Evolutionary conservation across 2,797 vertebrate genomes (phyloP), one percentile per base, ranked within the genome.

Genomic region (Trachops cirrhosus): DNA sequence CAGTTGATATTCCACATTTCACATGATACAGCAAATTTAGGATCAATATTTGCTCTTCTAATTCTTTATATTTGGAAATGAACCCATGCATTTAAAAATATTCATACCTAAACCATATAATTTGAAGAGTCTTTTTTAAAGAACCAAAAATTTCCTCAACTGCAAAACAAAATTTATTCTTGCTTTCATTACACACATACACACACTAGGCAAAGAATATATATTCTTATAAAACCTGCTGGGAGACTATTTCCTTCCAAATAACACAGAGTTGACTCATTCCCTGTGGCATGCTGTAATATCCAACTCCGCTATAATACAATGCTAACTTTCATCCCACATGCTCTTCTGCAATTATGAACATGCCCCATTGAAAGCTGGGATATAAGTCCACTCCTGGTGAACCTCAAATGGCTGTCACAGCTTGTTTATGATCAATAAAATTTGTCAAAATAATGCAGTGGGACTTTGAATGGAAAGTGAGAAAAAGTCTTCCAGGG

Each of bases 21-120:
- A 18, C 34, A 67, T 5, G 29, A 32, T 48, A 83, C 5, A 89
- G 54, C 1, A 88, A 83, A 93, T 39, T 95, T 67, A 62, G 46
- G 37, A 94, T 89, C 50, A 70, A 78, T 77, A 87, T 83, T 96
- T 94, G 18, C 6, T 57, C 18, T 91, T 90, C 24, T 67, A 75
- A 67, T 75, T 74, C 24, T 93, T 92, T 48, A 86, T 77, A 77
- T 77, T 83, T 89, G 59, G 34, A 86, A 94, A 85, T 92, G 32
- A 95, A 90, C 15, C 21, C 26, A 80, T 46, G 37, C 41, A 34
- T 34, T 97, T 87, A 86, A 79, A 92, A 90, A 88, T 92, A 92
- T 59, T 94, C 95, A 73, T n/a, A 67, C 15, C 37, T 91, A 86
- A 71, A 85, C 10, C 18, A 87, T 80, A 79, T 44, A 79, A 91